Evolutionary conservation across 2,797 vertebrate species (phyloP), one percentile per base, ranked within the genome.

Genomic region (Melopsittacus undulatus): DNA sequence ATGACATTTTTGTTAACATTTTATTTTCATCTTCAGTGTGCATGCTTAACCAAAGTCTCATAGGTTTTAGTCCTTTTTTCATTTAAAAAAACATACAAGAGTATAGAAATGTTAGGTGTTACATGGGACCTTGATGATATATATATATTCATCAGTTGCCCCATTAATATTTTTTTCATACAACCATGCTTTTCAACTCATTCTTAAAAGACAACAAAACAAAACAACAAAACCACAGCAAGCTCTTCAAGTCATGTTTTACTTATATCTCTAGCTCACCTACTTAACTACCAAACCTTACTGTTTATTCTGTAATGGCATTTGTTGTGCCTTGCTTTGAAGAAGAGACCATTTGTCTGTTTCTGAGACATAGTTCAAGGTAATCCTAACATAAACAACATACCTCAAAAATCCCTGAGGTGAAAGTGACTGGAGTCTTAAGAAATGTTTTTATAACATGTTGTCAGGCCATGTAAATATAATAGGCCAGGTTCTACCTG

Each of bases 381-480:
- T 72, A 43, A 30, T 81, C 54, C 57, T 80, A 66, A 74, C 16
- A 70, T 68, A 83, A 68, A 57, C 40, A 86, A 43, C 36, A 42
- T 57, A 69, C 19, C 18, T 83, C 22, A 67, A 78, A 75, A 12
- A 48, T 46, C 32, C 10, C 45, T 84, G 46, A 52, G 13, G 48
- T 61, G 3, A 69, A 87, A 69, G 27, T 70, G 67, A 61, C 20
- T 64, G 12, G 42, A 32, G 23, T 73, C 40, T 84, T 69, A 63
- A 43, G 66, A 74, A 48, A 73, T 27, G 42, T 9, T 70, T 87
- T 48, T 49, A 38, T 75, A 84, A 64, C 22, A 59, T 32, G 17
- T n/a, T 67, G 68, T 73, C 46, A 52, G 74, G 94, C 68, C 84
- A 59, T 27, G 40, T 92, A 75, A 88, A 94, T 45, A 81, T 9